Conservation (phyloP, 2,797 vertebrate genomes). For the Cyclura pinguis region DNA sequence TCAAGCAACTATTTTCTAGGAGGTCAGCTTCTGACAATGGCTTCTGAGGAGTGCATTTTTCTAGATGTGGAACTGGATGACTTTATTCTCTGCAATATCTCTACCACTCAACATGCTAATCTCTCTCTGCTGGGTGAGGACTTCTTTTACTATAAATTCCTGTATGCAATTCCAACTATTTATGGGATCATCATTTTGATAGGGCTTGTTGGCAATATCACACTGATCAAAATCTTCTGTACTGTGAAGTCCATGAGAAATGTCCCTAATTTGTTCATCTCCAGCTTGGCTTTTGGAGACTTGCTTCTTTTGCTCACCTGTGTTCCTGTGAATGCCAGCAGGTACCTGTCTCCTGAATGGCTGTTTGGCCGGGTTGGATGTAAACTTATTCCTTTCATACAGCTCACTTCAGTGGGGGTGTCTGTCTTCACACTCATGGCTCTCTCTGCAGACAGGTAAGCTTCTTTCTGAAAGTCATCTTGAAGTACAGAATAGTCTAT, state of each 20-base stretch:
- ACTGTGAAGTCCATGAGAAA: slow-evolving; percentile 91
- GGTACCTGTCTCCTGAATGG: slow-evolving; percentile 92
- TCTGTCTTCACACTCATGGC: slow-evolving; percentile 98
- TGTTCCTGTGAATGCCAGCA: slow-evolving; percentile 95
- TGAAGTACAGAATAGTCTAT: slow-evolving; percentile 16
- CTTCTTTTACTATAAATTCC: slow-evolving; percentile 84
- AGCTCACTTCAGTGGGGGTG: slow-evolving; percentile 96
- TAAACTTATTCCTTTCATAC: slow-evolving; percentile 96
- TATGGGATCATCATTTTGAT: slow-evolving; percentile 90
- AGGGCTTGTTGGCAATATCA: slow-evolving; percentile 93
- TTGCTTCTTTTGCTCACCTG: slow-evolving; percentile 93
- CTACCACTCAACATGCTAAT: slow-evolving; percentile 73
- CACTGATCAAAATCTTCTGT: slow-evolving; percentile 94
- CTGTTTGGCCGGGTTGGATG: slow-evolving; percentile 94
- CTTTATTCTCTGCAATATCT: slow-evolving; percentile 74
- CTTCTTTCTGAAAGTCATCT: slow-evolving; percentile 40
- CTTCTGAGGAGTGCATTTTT: slow-evolving; percentile 75
- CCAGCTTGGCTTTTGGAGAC: slow-evolving; percentile 93
- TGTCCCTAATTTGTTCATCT: slow-evolving; percentile 95
- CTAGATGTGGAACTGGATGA: slow-evolving; percentile 74
- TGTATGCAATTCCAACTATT: slow-evolving; percentile 86
- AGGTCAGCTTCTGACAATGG: slow-evolving; percentile 74
- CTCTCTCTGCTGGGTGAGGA: slow-evolving; percentile 66
- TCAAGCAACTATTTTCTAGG: slow-evolving; percentile 28
- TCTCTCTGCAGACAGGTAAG: slow-evolving; percentile 96